These are phyloP conservation scores for Mormyrus lacerda DNA, from an alignment of 2,113 vertebrate genomes.

Conservation along the genomic window DNA sequence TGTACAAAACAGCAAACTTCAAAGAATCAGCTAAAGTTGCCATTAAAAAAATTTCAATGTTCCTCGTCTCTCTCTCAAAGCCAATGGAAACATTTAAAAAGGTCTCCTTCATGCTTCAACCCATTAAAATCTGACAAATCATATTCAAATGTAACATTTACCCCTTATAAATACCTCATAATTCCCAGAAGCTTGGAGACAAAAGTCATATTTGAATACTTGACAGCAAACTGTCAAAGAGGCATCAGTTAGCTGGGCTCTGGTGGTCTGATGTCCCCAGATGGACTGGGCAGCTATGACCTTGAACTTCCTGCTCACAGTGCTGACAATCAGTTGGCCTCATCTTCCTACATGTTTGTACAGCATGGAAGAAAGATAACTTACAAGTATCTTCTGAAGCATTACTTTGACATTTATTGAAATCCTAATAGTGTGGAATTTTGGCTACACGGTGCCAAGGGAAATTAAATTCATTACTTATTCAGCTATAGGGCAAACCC, in stretches of 20 bases:
- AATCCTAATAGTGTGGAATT: background rate
- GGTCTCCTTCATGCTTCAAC: slow-evolving; percentile 26
- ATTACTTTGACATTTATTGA: background rate
- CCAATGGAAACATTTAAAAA: slow-evolving; percentile 27
- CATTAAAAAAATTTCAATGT: background rate
- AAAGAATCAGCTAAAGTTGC: background rate
- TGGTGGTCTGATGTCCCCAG: slow-evolving; percentile 17
- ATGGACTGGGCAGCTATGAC: slow-evolving; percentile 7
- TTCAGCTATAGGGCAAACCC: background rate
- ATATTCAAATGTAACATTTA: slow-evolving; percentile 66
- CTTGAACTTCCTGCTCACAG: background rate
- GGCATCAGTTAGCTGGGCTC: slow-evolving; percentile 22
- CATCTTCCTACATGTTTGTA: background rate
- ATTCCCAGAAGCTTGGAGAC: slow-evolving; percentile 46
- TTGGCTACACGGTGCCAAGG: background rate
- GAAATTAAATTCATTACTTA: background rate
- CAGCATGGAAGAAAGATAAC: background rate
- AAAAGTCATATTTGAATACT: slow-evolving; percentile 58
- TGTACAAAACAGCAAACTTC: background rate
- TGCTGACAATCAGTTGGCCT: background rate
- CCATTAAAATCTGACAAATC: slow-evolving; percentile 57
- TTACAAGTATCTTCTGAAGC: background rate
- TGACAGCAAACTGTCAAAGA: slow-evolving; percentile 42
- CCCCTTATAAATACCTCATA: slow-evolving; percentile 40
- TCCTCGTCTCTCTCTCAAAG: slow-evolving; percentile 13